Conservation (phyloP, 2,797 vertebrate genomes). For the Pterois miles region DNA sequence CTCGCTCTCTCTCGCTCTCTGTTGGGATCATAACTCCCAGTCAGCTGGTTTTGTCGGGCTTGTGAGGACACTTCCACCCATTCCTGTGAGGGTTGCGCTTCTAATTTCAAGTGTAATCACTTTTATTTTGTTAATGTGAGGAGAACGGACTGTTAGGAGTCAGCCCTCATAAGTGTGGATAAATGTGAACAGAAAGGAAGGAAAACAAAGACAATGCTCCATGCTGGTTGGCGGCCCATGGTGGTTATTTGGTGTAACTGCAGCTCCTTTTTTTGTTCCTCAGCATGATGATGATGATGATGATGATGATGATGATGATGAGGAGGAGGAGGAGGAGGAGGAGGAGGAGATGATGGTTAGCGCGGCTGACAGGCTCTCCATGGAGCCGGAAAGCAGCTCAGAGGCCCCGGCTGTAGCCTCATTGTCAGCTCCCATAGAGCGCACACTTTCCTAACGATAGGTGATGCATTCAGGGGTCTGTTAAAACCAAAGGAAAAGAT, state of each 20-base stretch:
- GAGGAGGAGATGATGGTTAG: constrained; percentile 59
- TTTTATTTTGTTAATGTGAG: background rate
- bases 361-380: constrained; percentile 65
- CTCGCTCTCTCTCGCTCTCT: background rate
- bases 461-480: constrained; percentile 53
- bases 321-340: constrained; percentile 16
- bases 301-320: constrained; percentile 25
- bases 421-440: constrained; percentile 20
- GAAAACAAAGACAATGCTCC: background rate
- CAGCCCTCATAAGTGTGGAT: background rate
- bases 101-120: background rate
- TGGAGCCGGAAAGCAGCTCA: constrained; percentile 52
- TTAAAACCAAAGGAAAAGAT: background rate
- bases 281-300: constrained; percentile 30
- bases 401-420: constrained; percentile 14
- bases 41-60: constrained; percentile 23
- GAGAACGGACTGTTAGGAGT: background rate
- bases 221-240: constrained; percentile 39
- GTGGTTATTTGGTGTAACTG: constrained; percentile 15
- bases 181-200: background rate
- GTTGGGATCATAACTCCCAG: constrained; percentile 38
- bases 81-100: background rate
- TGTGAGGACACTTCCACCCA: background rate
- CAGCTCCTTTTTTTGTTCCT: background rate
- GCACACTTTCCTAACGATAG: constrained; percentile 18